Conservation (phyloP, 2,113 vertebrate species). For the Epinephelus lanceolatus region DNA sequence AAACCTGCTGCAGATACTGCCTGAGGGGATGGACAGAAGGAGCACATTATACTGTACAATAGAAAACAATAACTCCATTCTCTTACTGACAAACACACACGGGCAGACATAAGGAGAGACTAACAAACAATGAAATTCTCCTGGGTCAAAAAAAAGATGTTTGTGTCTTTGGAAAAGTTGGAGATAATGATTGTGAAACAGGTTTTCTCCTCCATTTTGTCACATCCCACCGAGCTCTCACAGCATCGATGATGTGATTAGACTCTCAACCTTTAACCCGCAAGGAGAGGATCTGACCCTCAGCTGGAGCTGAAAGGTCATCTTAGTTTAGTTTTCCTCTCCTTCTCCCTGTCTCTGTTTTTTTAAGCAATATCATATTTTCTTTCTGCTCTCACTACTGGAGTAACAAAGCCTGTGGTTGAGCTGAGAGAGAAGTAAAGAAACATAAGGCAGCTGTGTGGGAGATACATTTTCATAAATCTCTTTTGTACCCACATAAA, state of each 20-base stretch:
- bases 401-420: conserved; percentile 12
- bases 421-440: conserved; percentile 6
- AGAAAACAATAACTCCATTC: conserved; percentile 43
- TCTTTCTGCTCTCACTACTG: neutral
- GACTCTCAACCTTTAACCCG: conserved; percentile 58
- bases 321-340: conserved; percentile 10
- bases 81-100: conserved; percentile 33
- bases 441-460: conserved; percentile 24
- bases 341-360: neutral
- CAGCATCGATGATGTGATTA: conserved; percentile 49
- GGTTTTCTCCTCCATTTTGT: conserved; percentile 42
- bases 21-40: conserved; percentile 46
- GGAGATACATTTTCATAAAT: conserved; percentile 18
- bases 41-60: conserved; percentile 39
- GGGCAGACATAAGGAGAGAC: conserved; percentile 18
- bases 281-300: conserved; percentile 43
- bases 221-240: conserved; percentile 53
- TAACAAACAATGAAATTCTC: conserved; percentile 46
- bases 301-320: conserved; percentile 29
- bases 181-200: conserved; percentile 50
- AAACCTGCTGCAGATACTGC: conserved; percentile 42
- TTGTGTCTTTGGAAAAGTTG: conserved; percentile 36
- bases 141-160: conserved; percentile 33
- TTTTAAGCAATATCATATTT: neutral
- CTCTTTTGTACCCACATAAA: conserved; percentile 9